Evolutionary conservation across 2,888 invertebrate species (phyloP).

Genomic region (Colostygia pectinataria): DNA sequence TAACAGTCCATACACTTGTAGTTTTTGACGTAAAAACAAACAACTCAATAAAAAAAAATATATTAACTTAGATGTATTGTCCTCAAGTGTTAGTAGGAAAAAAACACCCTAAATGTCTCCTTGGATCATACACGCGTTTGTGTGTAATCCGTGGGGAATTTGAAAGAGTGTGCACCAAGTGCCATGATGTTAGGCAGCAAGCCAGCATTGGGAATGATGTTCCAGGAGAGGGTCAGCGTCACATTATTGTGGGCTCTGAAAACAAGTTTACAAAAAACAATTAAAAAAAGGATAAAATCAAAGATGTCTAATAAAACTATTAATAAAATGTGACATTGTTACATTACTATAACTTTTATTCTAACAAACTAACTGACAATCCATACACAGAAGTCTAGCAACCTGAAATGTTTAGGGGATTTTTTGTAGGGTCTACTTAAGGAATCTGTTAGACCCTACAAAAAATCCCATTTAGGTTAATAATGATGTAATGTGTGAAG

Average conservation of each 20-base stretch:
- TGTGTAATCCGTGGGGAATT: constrained; percentile 95
- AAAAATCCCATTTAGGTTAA: no score
- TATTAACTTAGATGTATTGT: constrained; percentile 35
- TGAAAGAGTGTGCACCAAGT: constrained; percentile 92
- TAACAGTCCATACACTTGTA: constrained; percentile 12
- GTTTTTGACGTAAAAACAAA: constrained; percentile 23
- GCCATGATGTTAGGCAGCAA: constrained; percentile 94
- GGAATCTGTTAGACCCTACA: no score
- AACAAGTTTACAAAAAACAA: no score
- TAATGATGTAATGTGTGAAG: no score
- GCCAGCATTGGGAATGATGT: constrained; percentile 99
- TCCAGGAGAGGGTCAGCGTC: constrained; percentile 97
- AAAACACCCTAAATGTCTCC: constrained; percentile 39
- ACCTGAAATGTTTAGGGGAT: no score
- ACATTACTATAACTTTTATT: no score
- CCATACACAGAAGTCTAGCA: no score
- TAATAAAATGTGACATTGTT: no score
- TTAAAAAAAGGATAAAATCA: no score
- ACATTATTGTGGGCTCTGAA: constrained; percentile 96
- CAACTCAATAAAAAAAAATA: constrained; percentile 44
- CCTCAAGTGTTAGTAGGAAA: constrained; percentile 32
- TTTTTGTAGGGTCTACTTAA: no score
- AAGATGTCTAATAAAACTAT: no score
- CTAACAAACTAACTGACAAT: no score
- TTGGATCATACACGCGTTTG: constrained; percentile 76